phyloP scores from a whole-genome alignment of 2,888 invertebrate species.

The Maniola hyperantus region DNA sequence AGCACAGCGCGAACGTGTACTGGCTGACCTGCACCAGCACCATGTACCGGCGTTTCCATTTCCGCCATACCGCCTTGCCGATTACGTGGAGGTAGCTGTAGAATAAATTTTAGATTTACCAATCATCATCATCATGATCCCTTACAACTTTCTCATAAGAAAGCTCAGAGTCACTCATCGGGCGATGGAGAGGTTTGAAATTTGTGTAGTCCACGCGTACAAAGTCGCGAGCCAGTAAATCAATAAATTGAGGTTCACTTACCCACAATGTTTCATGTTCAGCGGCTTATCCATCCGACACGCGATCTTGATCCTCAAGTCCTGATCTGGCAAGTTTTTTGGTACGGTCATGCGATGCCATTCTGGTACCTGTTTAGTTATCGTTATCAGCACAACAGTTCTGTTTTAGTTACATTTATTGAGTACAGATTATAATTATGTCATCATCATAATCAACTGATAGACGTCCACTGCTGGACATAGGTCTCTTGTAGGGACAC shows the following conservation, averaged over 20 bases:
- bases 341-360: conserved; percentile 99
- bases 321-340: conserved; percentile 97
- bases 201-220: too few species aligned
- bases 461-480: too few species aligned
- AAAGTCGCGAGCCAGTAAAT: too few species aligned
- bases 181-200: too few species aligned
- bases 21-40: conserved; percentile 99
- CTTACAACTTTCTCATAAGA: too few species aligned
- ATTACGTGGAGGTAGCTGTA: conserved; percentile 92
- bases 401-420: too few species aligned
- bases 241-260: conserved; percentile 49
- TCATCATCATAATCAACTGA: too few species aligned
- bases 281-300: conserved; percentile 99
- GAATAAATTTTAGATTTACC: neutral
- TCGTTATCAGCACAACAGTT: neutral
- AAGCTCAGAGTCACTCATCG: too few species aligned
- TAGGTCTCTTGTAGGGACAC: too few species aligned
- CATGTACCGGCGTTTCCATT: conserved; percentile 99
- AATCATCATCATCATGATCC: too few species aligned
- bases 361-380: conserved; percentile 88
- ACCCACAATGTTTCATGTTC: conserved; percentile 99
- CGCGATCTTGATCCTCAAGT: conserved; percentile 97
- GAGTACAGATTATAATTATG: too few species aligned
- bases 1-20: conserved; percentile 99
- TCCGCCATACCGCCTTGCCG: conserved; percentile 98